Percentiles rank a stretch among this genome's conserved stretches.
These are phyloP conservation scores for Catharus bicknelli DNA, from an alignment of 2,113 vertebrate species.

Conservation along the genomic window DNA sequence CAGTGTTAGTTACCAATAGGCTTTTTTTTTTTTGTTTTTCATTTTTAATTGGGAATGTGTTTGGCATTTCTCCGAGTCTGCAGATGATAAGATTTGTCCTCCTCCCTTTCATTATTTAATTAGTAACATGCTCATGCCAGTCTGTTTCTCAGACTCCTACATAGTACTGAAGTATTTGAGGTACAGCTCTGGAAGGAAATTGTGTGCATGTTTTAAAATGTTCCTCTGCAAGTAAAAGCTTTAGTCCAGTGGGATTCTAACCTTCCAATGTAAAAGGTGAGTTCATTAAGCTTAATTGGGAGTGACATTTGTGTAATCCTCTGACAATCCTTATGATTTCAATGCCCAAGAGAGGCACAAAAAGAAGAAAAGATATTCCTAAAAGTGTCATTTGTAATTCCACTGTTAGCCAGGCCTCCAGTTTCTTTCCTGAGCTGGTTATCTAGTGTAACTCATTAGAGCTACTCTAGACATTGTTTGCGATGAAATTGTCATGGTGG, in stretches of 20 bases:
- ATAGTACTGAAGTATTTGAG: background rate
- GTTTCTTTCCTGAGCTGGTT: background rate
- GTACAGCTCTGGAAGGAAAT: background rate
- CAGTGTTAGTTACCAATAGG: background rate
- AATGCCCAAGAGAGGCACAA: background rate
- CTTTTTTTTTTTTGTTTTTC: background rate
- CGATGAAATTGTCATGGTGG: background rate
- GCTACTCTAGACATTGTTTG: background rate
- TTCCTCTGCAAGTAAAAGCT: background rate
- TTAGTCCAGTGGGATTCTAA: background rate
- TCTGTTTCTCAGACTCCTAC: background rate
- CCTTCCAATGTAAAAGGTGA: background rate
- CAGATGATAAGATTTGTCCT: background rate
- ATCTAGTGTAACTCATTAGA: background rate
- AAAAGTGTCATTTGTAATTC: background rate
- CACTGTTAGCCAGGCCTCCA: background rate
- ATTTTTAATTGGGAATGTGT: background rate
- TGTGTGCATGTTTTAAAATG: background rate
- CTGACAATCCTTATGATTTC: background rate
- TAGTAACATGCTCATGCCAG: background rate
- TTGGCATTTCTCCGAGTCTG: background rate
- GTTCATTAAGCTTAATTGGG: background rate
- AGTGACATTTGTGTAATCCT: background rate
- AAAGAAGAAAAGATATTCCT: background rate
- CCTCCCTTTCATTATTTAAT: conserved; percentile 6